These are phyloP conservation scores for Drosophila diplacantha DNA, from an alignment of 2,888 invertebrate species.

Conservation along the genomic window DNA sequence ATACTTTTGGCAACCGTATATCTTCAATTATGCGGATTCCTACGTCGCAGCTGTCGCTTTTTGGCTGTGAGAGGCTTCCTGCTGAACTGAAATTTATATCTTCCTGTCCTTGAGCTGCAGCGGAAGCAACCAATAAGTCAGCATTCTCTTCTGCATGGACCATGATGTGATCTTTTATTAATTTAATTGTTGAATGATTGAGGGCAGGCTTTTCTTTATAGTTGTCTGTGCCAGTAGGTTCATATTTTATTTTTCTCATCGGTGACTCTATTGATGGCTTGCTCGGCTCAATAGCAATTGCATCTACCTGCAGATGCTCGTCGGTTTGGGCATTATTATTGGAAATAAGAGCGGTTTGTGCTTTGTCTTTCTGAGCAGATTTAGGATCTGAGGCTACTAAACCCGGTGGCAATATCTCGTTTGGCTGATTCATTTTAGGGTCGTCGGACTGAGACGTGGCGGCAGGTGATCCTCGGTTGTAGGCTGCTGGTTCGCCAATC, in stretches of 20 bases:
- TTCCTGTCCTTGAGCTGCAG: background rate
- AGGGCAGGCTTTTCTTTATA: background rate
- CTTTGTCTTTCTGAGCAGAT: background rate
- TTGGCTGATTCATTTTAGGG: background rate
- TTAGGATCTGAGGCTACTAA: background rate
- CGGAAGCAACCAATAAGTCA: background rate
- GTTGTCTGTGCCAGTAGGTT: background rate
- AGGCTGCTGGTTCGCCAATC: background rate
- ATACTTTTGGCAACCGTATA: slow-evolving; percentile 53
- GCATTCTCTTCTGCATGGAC: background rate
- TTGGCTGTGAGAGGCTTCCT: background rate
- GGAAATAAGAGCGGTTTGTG: background rate
- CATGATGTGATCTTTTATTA: background rate
- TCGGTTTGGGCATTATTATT: background rate
- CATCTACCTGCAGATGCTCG: background rate
- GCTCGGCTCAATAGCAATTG: background rate
- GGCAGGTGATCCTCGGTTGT: background rate
- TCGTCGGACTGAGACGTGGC: background rate
- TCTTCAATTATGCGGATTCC: slow-evolving; percentile 59
- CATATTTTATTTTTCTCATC: no score
- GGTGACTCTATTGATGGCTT: background rate
- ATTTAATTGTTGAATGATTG: background rate
- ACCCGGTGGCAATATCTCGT: no score
- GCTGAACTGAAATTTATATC: background rate
- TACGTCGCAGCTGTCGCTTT: background rate